These are phyloP conservation scores for Nomia melanderi DNA, from an alignment of 1,140 invertebrate genomes.

Conservation along the genomic window DNA sequence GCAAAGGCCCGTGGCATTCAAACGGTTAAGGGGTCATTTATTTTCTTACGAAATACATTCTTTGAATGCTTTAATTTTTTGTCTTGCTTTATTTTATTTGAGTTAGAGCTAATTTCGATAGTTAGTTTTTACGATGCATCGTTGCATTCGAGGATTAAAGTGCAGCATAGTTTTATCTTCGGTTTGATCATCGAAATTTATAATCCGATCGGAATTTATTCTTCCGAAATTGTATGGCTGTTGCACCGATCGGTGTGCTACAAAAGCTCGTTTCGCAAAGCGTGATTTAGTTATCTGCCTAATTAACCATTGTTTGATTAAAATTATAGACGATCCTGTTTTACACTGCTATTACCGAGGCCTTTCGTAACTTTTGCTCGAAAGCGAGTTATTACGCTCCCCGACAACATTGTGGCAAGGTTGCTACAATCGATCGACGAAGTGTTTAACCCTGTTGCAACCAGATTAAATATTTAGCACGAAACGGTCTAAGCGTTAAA, in stretches of 20 bases:
- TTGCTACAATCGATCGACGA: slow-evolving; percentile 30
- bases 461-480: slow-evolving; percentile 26
- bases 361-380: background rate
- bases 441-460: slow-evolving; percentile 30
- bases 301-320: slow-evolving; percentile 13
- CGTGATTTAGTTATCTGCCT: background rate
- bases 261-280: background rate
- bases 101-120: no score
- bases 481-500: background rate
- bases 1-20: no score
- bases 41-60: no score
- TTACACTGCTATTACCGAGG: background rate
- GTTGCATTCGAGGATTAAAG: no score
- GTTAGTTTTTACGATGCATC: no score
- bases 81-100: no score
- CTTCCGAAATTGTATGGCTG: background rate
- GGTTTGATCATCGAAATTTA: background rate
- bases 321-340: background rate
- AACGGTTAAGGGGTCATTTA: no score
- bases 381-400: slow-evolving; percentile 1
- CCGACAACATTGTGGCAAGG: slow-evolving; percentile 29
- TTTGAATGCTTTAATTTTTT: no score
- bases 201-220: background rate
- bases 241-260: background rate
- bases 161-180: background rate